phyloP scores from a whole-genome alignment of 2,888 invertebrate genomes.

The Tinea semifulvella region DNA sequence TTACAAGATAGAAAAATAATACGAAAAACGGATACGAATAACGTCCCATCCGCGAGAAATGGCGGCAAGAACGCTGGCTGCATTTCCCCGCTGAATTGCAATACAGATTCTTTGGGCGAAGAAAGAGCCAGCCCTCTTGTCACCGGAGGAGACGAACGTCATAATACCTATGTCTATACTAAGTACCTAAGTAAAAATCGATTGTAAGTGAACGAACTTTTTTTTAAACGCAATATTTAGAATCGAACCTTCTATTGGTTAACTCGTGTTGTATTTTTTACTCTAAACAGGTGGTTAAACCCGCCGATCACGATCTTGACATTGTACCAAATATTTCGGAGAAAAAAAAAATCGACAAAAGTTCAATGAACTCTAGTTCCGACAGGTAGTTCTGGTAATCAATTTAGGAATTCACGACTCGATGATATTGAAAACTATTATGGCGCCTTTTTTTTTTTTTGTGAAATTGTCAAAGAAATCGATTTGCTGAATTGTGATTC shows the following conservation, averaged over 20 bases:
- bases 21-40: too few species aligned
- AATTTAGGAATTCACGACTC: conserved; percentile 5
- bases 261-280: conserved; percentile 59
- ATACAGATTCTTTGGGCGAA: too few species aligned
- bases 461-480: conserved; percentile 5
- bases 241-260: conserved; percentile 45
- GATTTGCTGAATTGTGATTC: conserved; percentile 10
- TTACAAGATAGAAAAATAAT: too few species aligned
- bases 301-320: conserved; percentile 52
- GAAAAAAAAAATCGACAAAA: conserved; percentile 21
- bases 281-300: conserved; percentile 54
- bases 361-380: conserved; percentile 33
- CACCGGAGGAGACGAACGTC: too few species aligned
- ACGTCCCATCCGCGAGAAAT: too few species aligned
- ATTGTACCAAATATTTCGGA: conserved; percentile 26
- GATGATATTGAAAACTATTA: neutral
- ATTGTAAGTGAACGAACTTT: conserved; percentile 25
- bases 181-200: conserved; percentile 15
- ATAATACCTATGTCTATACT: too few species aligned
- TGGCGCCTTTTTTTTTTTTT: neutral
- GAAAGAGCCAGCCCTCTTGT: too few species aligned
- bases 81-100: too few species aligned
- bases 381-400: conserved; percentile 8
- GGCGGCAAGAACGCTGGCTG: too few species aligned
- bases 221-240: conserved; percentile 34